Evolutionary conservation across 2,113 vertebrate species (phyloP), one percentile per base, ranked within the genome.

Genomic region (Anas platyrhynchos): DNA sequence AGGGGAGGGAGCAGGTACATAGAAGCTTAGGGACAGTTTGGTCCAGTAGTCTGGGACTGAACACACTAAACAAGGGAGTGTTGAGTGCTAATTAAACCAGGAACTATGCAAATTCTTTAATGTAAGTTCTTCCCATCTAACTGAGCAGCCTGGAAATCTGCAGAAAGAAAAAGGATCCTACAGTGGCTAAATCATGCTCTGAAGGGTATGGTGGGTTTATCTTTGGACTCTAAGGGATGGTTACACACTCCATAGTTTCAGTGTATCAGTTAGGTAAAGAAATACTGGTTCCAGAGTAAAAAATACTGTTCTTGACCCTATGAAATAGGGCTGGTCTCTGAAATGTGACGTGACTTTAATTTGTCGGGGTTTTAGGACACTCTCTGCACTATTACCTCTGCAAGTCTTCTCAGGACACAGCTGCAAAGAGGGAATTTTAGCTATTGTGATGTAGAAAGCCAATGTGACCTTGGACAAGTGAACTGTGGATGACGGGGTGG

Each of bases 401-500:
- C 63, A 59, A 11, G 2, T 44, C 68, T 68, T 66, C 62, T 48
- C n/a, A 25, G 68, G 44, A 29, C 21, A 1, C 4, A 43, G 9
- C 8, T 14, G 15, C 3, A 22, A 77, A 56, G 34, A 22, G 52
- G 29, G 36, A 66, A n/a, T 32, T 81, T 38, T 15, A 77, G 61
- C 22, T 43, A 12, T 34, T 52, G 67, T n/a, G 25, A 6, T 16
- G 11, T 1, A 66, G 62, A 54, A 44, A 32, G 36, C 6, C 31
- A 72, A 1, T 21, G 27, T 27, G 31, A 16, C 13, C 27, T 41
- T 46, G 29, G 20, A 12, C 17, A 68, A 67, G 58, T 6, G 72
- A 76, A 43, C 1, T 34, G 6, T 2, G 0, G 8, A 18, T 2
- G 77, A 16, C 15, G 10, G 21, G 8, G 3, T 50, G 29, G 34